Base-by-base conservation (phyloP, 2,113 vertebrate species). In the Ailurus styani region DNA sequence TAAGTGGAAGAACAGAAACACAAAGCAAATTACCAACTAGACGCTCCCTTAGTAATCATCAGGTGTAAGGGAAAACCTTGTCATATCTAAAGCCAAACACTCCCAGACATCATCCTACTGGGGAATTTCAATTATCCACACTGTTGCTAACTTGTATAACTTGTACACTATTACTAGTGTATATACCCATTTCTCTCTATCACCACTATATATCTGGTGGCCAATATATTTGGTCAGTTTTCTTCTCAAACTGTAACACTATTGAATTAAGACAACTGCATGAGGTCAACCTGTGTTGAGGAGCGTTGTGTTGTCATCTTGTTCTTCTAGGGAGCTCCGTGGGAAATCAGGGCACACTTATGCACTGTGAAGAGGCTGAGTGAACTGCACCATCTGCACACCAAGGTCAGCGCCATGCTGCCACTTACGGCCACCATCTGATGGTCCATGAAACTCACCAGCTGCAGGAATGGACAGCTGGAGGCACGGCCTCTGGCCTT, bases 301-400 rank as follows among this genome's bases (percentile, higher is more conserved):
- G 25, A 92, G 54, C n/a, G 1, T 14, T 21, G 0, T 18, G 23
- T 57, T 17, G 31, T 54, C 66, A 3, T 21, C 73, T 17, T 47
- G 7, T 9, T n/a, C 83, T 64, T n/a, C 40, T 6, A 7, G 70
- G 60, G 37, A 66, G 47, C 62, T n/a, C 60, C 12, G 20, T 9
- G 13, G 11, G n/a, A 42, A 34, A 6, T 50, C 31, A 1, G 47
- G 17, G 17, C 17, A 13, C 21, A 0, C 3, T 1, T 3, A 10
- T 5, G 1, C 52, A 2, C 40, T 1, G 29, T 12, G 9, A 31
- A 31, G 66, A 21, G 2, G 92, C 50, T 14, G 0, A 3, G n/a
- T 2, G 70, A 37, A 27, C 29, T 9, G 2, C 3, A 27, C 40
- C 13, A 0, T 14, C 0, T 1, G 3, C 2, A 29, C 8, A 25